Evolutionary conservation across 2,797 vertebrate species (phyloP).

Genomic region (Eulemur coronatus): DNA sequence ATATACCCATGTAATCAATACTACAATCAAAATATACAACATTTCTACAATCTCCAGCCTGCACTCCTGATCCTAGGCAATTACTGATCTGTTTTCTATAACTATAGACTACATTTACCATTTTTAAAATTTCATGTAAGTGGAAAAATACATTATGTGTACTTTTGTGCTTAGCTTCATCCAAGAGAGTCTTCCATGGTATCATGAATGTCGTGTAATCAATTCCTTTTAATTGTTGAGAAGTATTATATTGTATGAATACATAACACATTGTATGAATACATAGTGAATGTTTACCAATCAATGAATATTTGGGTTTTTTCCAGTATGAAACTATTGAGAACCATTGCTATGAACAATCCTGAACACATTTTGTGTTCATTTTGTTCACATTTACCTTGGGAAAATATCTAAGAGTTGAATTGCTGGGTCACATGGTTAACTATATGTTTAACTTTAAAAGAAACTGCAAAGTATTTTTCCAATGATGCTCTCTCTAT

Average conservation of each 20-base stretch:
- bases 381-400: not conserved
- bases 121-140: not conserved
- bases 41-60: not conserved
- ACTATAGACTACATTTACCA: not conserved
- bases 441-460: not conserved
- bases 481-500: not conserved
- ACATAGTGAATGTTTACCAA: not conserved
- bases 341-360: not conserved
- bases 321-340: not conserved
- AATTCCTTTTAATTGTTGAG: not conserved
- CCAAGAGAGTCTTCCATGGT: not conserved
- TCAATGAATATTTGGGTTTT: not conserved
- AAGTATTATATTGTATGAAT: not conserved
- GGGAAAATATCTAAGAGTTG: not conserved
- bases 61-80: not conserved
- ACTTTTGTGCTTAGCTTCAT: not conserved
- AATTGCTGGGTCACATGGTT: not conserved
- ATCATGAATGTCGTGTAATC: not conserved
- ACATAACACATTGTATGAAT: not conserved
- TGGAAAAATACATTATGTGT: not conserved
- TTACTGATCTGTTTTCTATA: not conserved
- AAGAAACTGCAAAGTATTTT: not conserved
- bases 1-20: not conserved
- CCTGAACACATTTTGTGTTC: not conserved
- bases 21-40: not conserved